A percentile compares a stretch with the other conserved stretches of the same genome.
Evolutionary conservation across 53 echinoderm and acorn worm genomes (phyloP).

Genomic region (Patiria pectinifera): DNA sequence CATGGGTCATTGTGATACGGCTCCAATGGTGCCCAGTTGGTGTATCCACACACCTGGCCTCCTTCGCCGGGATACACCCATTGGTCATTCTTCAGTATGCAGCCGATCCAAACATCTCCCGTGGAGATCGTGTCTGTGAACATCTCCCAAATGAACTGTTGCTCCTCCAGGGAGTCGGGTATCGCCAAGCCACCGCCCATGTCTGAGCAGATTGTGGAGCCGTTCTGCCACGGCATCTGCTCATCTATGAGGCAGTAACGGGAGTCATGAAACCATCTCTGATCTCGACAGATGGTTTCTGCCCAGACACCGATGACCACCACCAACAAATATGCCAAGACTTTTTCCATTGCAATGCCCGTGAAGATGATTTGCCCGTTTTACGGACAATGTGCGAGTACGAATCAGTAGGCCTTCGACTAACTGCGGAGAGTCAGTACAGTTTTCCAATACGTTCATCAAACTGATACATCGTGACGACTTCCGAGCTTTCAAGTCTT

Average conservation of each 20-base stretch:
- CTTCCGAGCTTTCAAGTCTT: too few species aligned
- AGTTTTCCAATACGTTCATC: too few species aligned
- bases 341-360: too few species aligned
- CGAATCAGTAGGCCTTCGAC: too few species aligned
- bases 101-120: not conserved
- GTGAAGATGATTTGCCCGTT: too few species aligned
- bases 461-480: too few species aligned
- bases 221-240: not conserved
- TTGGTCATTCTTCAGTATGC: not conserved
- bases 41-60: too few species aligned
- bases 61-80: too few species aligned
- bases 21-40: too few species aligned
- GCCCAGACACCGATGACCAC: not conserved
- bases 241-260: not conserved
- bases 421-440: too few species aligned
- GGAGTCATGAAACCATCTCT: not conserved
- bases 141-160: constrained; percentile 1
- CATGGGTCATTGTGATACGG: too few species aligned
- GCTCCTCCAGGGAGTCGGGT: constrained; percentile 7
- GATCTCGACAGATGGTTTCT: not conserved
- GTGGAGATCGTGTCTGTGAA: not conserved
- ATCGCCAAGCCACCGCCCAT: constrained; percentile 20
- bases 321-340: not conserved
- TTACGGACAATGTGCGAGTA: too few species aligned
- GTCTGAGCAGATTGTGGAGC: constrained; percentile 2